Conservation (phyloP, 2,113 vertebrate species). For the Chaetops frenatus region DNA sequence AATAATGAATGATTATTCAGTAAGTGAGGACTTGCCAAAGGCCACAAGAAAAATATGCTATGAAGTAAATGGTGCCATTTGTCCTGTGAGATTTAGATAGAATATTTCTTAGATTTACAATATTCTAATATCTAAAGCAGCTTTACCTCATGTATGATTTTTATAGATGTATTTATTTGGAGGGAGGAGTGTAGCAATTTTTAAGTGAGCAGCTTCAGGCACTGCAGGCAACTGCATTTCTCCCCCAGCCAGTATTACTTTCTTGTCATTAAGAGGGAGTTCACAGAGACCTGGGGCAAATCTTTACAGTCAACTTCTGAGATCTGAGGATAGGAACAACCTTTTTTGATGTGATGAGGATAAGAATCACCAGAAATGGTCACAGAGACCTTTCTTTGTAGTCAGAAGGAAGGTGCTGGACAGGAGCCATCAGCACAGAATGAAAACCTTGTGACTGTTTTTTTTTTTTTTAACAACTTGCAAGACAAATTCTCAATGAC, state of each 20-base stretch:
- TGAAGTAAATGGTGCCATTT: background rate
- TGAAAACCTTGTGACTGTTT: background rate
- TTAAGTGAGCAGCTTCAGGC: background rate
- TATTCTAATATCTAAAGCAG: background rate
- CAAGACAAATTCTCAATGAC: background rate
- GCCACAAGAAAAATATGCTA: background rate
- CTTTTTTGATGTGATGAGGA: background rate
- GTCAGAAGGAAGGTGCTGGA: background rate
- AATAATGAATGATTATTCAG: background rate
- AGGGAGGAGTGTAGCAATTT: fast-evolving
- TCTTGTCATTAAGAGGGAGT: background rate
- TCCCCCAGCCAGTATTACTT: background rate
- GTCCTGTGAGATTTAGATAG: background rate
- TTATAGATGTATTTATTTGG: background rate
- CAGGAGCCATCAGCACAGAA: background rate
- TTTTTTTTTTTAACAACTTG: background rate
- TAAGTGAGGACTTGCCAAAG: background rate
- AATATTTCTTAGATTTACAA: background rate
- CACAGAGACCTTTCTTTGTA: background rate
- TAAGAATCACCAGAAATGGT: background rate
- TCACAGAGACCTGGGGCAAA: background rate
- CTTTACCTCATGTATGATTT: background rate
- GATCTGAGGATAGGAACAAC: background rate
- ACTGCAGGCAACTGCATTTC: background rate
- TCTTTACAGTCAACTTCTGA: background rate